Evolutionary conservation across 1,140 invertebrate genomes (phyloP).

Genomic region (Calephelis virginiensis): DNA sequence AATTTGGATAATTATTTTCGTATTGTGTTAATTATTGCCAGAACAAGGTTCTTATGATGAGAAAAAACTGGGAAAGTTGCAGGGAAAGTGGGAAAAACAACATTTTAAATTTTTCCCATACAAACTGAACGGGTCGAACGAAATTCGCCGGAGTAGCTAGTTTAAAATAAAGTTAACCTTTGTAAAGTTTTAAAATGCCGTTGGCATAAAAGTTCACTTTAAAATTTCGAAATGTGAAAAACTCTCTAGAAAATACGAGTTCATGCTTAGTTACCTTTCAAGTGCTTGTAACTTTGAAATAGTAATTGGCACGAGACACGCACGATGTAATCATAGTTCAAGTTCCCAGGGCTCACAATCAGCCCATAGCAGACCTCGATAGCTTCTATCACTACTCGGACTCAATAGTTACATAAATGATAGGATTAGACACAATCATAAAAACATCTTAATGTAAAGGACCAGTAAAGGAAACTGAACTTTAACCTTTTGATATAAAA

Average conservation of each 20-base stretch:
- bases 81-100: too few species aligned
- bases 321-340: constrained; percentile 33
- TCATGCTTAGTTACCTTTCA: constrained; percentile 16
- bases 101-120: too few species aligned
- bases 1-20: too few species aligned
- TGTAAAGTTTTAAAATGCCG: neutral
- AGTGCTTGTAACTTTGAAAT: constrained; percentile 12
- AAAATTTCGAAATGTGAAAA: constrained; percentile 19
- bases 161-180: too few species aligned
- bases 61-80: too few species aligned
- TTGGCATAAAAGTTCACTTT: neutral
- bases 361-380: constrained; percentile 36
- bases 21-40: too few species aligned
- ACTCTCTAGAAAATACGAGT: neutral
- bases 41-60: too few species aligned
- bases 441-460: constrained; percentile 34
- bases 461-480: constrained; percentile 28
- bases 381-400: constrained; percentile 43
- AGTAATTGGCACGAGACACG: constrained; percentile 26
- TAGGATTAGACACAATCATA: constrained; percentile 40
- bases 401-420: constrained; percentile 68
- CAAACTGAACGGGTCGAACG: too few species aligned
- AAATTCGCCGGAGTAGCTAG: too few species aligned
- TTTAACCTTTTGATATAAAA: constrained; percentile 15
- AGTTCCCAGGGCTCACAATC: constrained; percentile 44